These are phyloP conservation scores for Crambe crambe DNA, from an alignment of 37 sponge, comb jelly and placozoan species.

Conservation along the genomic window DNA sequence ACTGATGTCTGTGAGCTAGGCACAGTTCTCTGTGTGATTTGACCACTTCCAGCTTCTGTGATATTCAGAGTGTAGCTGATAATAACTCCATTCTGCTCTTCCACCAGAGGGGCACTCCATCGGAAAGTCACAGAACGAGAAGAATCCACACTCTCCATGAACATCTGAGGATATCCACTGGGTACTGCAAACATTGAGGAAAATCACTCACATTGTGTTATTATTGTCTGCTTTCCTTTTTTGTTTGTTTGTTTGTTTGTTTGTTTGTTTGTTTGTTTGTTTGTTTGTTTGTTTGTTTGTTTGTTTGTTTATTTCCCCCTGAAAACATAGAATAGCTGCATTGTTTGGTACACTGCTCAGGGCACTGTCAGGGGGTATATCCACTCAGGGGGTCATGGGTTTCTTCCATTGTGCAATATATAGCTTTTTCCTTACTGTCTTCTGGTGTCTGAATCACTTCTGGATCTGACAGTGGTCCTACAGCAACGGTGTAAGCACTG, in stretches of 20 bases:
- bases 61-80: conserved; percentile 13
- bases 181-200: background rate
- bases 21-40: background rate
- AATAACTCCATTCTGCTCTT: conserved; percentile 33
- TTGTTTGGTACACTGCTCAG: too few relatives aligned
- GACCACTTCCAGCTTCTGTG: background rate
- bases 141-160: background rate
- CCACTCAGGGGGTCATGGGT: too few relatives aligned
- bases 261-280: too few relatives aligned
- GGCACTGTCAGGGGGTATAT: too few relatives aligned
- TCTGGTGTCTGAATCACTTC: conserved; percentile 4
- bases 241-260: too few relatives aligned
- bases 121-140: conserved; percentile 5
- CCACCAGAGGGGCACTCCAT: conserved; percentile 21
- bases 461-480: conserved; percentile 8
- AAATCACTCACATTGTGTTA: background rate
- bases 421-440: conserved; percentile 46
- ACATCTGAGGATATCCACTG: conserved; percentile 9
- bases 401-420: too few relatives aligned
- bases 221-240: too few relatives aligned
- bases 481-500: conserved; percentile 31
- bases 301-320: too few relatives aligned
- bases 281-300: too few relatives aligned
- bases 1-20: background rate
- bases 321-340: too few relatives aligned